Evolutionary conservation across 92 coral and sea anemone species (phyloP).

Genomic region (Porites divaricata): DNA sequence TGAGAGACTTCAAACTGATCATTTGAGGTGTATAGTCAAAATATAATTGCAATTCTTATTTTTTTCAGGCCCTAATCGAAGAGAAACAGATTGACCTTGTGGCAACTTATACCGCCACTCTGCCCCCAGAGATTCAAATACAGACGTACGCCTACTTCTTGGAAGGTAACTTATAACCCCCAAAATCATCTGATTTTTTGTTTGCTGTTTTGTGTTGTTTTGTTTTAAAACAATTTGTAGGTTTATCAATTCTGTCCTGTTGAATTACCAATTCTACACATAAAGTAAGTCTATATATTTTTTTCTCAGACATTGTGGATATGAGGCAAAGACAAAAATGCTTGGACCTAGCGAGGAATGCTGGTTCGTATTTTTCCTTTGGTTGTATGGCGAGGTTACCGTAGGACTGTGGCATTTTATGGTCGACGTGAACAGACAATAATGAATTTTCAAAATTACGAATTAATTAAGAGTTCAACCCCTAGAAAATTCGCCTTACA

Average conservation of each 20-base stretch:
- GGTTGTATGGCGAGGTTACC: neutral
- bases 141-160: constrained; percentile 90
- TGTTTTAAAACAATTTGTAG: no score
- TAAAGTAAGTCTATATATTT: neutral
- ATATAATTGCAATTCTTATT: neutral
- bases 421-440: neutral
- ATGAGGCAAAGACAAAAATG: constrained; percentile 86
- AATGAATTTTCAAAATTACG: no score
- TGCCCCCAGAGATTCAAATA: constrained; percentile 88
- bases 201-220: neutral
- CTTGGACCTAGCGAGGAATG: constrained; percentile 88
- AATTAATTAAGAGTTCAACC: no score
- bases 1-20: no score
- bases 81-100: constrained; percentile 86
- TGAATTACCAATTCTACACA: neutral
- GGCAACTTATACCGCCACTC: constrained; percentile 92
- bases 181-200: neutral
- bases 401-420: neutral
- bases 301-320: constrained; percentile 78
- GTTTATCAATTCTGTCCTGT: no score
- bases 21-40: no score
- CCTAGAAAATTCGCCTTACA: no score
- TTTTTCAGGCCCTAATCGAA: constrained; percentile 75
- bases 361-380: constrained; percentile 44
- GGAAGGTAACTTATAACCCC: constrained; percentile 68